These are phyloP conservation scores for Propithecus coquereli DNA, from an alignment of 2,113 vertebrate genomes.

Conservation along the genomic window DNA sequence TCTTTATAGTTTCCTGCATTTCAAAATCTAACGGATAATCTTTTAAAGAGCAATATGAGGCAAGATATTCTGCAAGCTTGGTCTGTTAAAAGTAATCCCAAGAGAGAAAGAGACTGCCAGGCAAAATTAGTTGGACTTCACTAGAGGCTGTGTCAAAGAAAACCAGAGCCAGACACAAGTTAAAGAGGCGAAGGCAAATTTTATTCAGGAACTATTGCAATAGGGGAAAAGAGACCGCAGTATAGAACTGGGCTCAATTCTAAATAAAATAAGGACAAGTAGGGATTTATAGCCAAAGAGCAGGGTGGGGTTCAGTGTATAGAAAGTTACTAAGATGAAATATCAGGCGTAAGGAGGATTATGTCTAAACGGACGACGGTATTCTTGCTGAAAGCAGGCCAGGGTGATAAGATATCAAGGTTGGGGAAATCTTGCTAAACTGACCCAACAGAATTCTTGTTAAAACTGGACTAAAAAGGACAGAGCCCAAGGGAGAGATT, in stretches of 20 bases:
- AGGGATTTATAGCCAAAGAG: background rate
- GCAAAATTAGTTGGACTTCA: background rate
- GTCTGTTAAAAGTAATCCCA: background rate
- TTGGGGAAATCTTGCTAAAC: no score
- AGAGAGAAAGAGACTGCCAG: background rate
- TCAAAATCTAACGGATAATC: no score
- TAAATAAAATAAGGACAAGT: background rate
- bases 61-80: background rate
- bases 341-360: no score
- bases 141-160: background rate
- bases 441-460: no score
- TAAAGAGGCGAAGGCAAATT: background rate
- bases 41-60: background rate
- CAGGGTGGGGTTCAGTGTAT: no score
- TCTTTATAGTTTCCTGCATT: background rate
- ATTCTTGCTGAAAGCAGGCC: no score
- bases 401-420: no score
- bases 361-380: no score
- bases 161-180: background rate
- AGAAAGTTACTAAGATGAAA: no score
- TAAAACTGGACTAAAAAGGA: no score
- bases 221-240: background rate
- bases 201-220: background rate
- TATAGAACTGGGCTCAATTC: background rate
- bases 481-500: background rate